Base-by-base conservation (phyloP, 2,797 vertebrate genomes). In the Vespertilio murinus region DNA sequence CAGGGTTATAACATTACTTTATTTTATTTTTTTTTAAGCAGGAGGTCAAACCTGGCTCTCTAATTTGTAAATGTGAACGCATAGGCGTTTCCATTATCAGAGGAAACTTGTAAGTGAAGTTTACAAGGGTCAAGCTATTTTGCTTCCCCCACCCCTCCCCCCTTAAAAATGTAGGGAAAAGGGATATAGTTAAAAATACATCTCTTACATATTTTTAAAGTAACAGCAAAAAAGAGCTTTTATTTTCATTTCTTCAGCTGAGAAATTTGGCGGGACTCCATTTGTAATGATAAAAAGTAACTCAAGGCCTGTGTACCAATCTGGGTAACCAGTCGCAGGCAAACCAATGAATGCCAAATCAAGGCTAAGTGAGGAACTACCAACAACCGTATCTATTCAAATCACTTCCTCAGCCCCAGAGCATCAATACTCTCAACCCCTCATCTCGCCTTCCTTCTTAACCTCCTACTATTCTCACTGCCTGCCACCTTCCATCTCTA, bases 181-280 rank as follows among this genome's bases (percentile, higher is more conserved):
- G 20, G 33, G 65, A 78, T 40, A 49, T 6, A 30, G 61, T 75
- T 88, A 30, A 87, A 91, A 82, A 92, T 18, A 77, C 12, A 38
- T 54, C 22, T 70, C 67, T 20, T 35, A 12, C 28, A 61, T 30
- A 59, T 30, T 30, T 61, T 30, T 7, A 61, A 61, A 30, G 13
- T 61, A 61, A 61, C 5, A 90, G 6, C 40, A n/a, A 75, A 94
- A 94, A n/a, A 80, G 30, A 52, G n/a, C 93, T 35, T 10, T 78
- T 64, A 90, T 96, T 82, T 94, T 86, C 11, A 75, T 89, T 92
- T 88, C 28, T 49, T 94, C 86, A 42, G 49, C 17, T 83, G 71
- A 93, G 91, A 81, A 73, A 80, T n/a, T 89, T 94, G 59, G 14
- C 91, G 56, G 28, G 59, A 23, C 90, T 67, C 18, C 25, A 79